Base-by-base conservation (phyloP, 2,888 invertebrate genomes). In the Acronicta aceris region DNA sequence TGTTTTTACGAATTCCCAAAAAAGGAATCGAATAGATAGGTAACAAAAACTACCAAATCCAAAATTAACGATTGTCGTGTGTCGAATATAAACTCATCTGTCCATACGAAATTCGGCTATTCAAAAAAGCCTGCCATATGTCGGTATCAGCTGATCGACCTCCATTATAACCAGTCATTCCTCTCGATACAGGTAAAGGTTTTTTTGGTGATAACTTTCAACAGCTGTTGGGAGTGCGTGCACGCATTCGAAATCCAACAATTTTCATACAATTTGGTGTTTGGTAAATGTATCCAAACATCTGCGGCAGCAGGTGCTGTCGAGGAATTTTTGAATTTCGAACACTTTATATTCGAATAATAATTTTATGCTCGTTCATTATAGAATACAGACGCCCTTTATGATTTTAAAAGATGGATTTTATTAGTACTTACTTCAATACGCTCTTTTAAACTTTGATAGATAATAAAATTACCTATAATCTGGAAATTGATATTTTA, bases 251-350 rank as follows among this genome's bases (percentile, higher is more conserved):
- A 71, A 87, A 87, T 86, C 85, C 86, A 83, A 63, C 88, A 91
- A 85, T 82, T 88, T 84, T 82, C 67, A 86, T 85, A 82, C 82
- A 81, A 78, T 78, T 81, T 76, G 66, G 70, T 68, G 72, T 81
- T 84, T 83, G 76, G 81, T 87, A 83, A 38, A 86, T 86, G 79
- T 79, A 76, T 76, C 75, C 65, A 67, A 84, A 87, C 93, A 94
- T 91, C 93, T 94, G 93, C 89, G 63, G 48, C 59, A 73, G 91
- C 93, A 94, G 93, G 92, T 94, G 93, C 78, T 76, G 52, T 40
- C 59, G 62, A 68, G 86, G 87, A 87, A 89, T 89, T 87, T 86
- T 85, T 76, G 72, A 84, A 81, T 81, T 86, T 81, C 72, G 78
- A 81, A 80, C 77, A 72, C 67, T 62, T 74, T 52, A 33, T 36